These are phyloP conservation scores for Meriones unguiculatus DNA, from an alignment of 2,113 vertebrate species.

Conservation along the genomic window DNA sequence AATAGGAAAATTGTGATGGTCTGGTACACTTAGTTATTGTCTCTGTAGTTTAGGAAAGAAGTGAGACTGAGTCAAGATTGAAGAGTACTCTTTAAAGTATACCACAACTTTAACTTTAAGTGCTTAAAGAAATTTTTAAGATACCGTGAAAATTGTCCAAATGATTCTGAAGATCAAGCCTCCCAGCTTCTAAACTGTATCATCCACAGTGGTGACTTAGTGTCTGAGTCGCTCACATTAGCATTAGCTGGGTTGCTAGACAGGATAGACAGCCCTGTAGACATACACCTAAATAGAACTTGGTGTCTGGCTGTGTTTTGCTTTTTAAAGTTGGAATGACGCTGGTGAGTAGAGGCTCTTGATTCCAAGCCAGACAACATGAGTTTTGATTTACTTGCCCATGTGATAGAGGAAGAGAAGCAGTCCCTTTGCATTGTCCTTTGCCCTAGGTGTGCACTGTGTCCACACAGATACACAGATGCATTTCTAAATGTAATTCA, in stretches of 20 bases:
- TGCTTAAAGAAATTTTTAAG: constrained; percentile 18
- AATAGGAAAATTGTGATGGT: not conserved
- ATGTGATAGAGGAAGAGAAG: not conserved
- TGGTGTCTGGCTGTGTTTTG: not conserved
- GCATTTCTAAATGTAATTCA: not conserved
- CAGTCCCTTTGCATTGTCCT: not conserved
- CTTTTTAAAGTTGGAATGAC: not conserved
- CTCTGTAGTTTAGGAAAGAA: not conserved
- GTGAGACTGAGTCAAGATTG: not conserved
- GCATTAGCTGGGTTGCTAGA: not conserved
- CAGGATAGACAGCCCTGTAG: not conserved
- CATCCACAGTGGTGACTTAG: not conserved
- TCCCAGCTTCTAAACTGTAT: constrained; percentile 8
- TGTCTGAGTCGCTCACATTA: not conserved
- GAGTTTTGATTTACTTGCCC: not conserved
- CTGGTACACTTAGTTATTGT: not conserved
- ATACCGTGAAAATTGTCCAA: not conserved
- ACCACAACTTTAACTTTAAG: not conserved
- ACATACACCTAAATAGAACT: constrained; percentile 31
- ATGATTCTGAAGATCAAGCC: not conserved
- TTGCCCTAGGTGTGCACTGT: not conserved
- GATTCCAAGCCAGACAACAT: not conserved
- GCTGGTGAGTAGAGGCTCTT: not conserved
- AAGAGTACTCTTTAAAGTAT: not conserved
- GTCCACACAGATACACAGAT: not conserved